Evolutionary conservation across 1,140 invertebrate genomes (phyloP).

Genomic region (Drosophila nigromelanica): DNA sequence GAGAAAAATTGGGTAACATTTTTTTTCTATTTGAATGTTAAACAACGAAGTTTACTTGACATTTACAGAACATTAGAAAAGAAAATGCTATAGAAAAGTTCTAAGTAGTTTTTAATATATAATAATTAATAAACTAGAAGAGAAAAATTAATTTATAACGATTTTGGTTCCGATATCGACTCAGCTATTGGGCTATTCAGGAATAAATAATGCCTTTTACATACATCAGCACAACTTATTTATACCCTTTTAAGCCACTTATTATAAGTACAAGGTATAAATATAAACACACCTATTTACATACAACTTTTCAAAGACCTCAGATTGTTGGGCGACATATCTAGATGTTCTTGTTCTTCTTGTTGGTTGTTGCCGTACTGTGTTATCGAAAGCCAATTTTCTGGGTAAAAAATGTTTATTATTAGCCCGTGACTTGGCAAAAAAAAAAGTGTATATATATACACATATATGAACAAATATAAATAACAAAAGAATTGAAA

Average conservation of each 20-base stretch:
- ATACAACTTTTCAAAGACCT: conserved; percentile 43
- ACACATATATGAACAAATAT: no score
- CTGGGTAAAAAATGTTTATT: conserved; percentile 63
- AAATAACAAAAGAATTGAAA: conserved; percentile 5
- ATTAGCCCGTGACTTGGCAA: conserved; percentile 63
- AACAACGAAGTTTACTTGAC: no score
- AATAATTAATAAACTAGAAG: no score
- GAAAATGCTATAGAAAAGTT: no score
- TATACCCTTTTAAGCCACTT: not conserved
- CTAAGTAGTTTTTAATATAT: no score
- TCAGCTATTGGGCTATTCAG: no score
- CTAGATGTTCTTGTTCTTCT: conserved; percentile 17
- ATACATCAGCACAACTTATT: not conserved
- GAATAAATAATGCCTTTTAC: not conserved
- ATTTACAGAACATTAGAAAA: no score
- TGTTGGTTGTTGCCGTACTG: conserved; percentile 16
- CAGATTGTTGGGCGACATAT: conserved; percentile 27
- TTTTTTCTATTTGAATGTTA: no score
- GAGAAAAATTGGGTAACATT: no score
- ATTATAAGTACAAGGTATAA: conserved; percentile 4
- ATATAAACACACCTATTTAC: conserved; percentile 35
- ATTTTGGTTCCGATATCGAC: no score
- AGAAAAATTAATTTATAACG: no score
- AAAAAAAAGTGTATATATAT: not conserved
- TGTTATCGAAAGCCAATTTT: conserved; percentile 62